Conservation (phyloP, 2,888 invertebrate species). For the Orchesellides sinensis region DNA sequence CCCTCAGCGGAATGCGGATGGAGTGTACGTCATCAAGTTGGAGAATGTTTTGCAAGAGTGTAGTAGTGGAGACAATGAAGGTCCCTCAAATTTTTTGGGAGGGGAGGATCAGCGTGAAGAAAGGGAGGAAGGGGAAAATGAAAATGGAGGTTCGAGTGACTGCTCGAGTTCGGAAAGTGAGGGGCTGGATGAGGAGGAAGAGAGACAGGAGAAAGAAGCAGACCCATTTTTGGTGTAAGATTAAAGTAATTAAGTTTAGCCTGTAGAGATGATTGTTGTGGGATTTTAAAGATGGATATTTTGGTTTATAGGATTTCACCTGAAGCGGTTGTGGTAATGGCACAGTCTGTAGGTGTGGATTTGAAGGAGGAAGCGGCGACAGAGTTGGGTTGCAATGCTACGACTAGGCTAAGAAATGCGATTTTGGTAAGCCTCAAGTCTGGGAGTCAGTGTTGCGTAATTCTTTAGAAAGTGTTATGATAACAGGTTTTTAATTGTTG, state of each 20-base stretch:
- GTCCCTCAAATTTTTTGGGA: background rate
- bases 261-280: too few species aligned
- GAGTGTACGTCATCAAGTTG: background rate
- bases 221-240: conserved; percentile 36
- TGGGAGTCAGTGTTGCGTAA: background rate
- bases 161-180: background rate
- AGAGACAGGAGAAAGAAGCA: conserved; percentile 8
- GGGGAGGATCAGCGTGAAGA: background rate
- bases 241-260: too few species aligned
- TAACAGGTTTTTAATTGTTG: background rate
- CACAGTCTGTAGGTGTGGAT: conserved; percentile 65
- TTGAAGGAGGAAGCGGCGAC: conserved; percentile 62
- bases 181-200: too few species aligned
- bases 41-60: background rate
- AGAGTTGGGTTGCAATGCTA: conserved; percentile 53
- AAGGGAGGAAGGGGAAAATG: background rate
- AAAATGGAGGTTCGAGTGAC: background rate
- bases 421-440: conserved; percentile 47
- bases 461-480: background rate
- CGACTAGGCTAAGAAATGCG: conserved; percentile 61
- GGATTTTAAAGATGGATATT: background rate
- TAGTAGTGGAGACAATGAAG: background rate
- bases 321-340: conserved; percentile 64
- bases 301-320: conserved; percentile 46
- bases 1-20: too few species aligned